phyloP scores from a whole-genome alignment of 1,140 invertebrate genomes.

The Drosophila nigrodunni region DNA sequence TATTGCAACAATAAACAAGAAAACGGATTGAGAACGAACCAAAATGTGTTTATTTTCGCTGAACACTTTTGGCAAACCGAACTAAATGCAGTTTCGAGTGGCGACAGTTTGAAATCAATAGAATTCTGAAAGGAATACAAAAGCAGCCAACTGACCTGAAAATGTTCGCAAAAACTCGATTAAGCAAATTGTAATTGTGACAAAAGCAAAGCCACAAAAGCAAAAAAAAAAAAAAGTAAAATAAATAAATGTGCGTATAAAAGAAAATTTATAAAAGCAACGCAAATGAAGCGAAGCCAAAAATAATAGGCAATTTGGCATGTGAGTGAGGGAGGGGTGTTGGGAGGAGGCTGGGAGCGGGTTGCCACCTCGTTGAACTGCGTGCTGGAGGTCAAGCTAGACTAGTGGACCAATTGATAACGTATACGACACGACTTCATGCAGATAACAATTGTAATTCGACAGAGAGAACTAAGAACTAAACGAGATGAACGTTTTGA shows the following conservation, averaged over 20 bases:
- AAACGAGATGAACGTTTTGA: constrained; percentile 25
- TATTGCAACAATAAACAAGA: constrained; percentile 25
- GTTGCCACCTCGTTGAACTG: constrained; percentile 31
- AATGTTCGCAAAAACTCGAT: constrained; percentile 73
- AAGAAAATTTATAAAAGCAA: constrained; percentile 25
- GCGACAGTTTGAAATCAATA: constrained; percentile 59
- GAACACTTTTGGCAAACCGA: constrained; percentile 29
- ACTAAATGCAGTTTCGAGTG: constrained; percentile 27
- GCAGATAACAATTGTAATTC: constrained; percentile 36
- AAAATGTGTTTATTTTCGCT: constrained; percentile 44
- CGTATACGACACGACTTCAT: constrained; percentile 67
- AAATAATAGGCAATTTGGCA: constrained; percentile 44
- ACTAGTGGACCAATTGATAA: constrained; percentile 77
- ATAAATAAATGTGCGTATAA: neutral
- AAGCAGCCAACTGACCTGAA: constrained; percentile 78
- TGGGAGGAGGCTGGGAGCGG: neutral
- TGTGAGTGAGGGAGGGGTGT: constrained; percentile 12
- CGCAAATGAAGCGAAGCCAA: constrained; percentile 49
- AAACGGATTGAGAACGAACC: constrained; percentile 28
- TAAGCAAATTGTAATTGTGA: constrained; percentile 71
- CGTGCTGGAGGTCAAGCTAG: constrained; percentile 37
- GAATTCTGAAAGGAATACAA: constrained; percentile 50
- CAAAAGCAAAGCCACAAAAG: constrained; percentile 30
- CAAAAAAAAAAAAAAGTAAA: constrained; percentile 16
- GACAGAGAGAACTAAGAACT: constrained; percentile 6